Evolutionary conservation across 1,140 invertebrate genomes (phyloP).

Genomic region (Heliconius hewitsoni): DNA sequence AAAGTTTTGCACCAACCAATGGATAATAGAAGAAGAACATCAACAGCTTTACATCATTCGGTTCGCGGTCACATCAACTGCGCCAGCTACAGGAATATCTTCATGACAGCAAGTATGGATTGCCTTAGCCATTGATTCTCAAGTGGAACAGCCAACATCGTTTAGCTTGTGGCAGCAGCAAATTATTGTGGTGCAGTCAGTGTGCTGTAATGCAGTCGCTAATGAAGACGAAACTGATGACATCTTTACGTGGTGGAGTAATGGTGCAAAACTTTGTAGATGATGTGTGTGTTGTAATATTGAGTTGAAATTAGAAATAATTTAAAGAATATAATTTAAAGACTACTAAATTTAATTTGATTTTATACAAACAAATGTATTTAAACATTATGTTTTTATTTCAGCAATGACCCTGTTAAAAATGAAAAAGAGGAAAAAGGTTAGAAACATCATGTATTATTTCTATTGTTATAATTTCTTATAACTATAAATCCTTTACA

Average conservation of each 20-base stretch:
- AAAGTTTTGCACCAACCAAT: slow-evolving; percentile 76
- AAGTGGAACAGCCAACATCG: background rate
- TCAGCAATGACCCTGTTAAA: slow-evolving; percentile 72
- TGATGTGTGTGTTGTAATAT: slow-evolving; percentile 53
- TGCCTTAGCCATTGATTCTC: background rate
- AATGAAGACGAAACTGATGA: background rate
- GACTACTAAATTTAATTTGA: slow-evolving; percentile 25
- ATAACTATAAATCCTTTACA: slow-evolving; percentile 17
- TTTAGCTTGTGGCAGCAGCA: background rate
- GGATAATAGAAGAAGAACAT: slow-evolving; percentile 11
- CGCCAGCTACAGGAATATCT: background rate
- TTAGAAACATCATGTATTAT: slow-evolving; percentile 35
- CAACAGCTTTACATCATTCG: background rate
- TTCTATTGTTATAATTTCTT: background rate
- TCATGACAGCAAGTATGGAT: slow-evolving; percentile 1
- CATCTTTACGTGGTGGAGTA: slow-evolving; percentile 44
- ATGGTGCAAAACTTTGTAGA: slow-evolving; percentile 82
- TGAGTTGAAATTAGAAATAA: slow-evolving; percentile 13
- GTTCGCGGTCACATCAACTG: background rate
- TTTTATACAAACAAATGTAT: background rate
- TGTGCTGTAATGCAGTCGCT: background rate
- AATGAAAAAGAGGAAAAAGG: slow-evolving; percentile 73
- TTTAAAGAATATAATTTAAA: background rate
- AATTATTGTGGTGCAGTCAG: slow-evolving; percentile 1
- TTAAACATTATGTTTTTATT: slow-evolving; percentile 52